These are phyloP conservation scores for Empis stercorea DNA, from an alignment of 2,888 invertebrate species.

Conservation along the genomic window DNA sequence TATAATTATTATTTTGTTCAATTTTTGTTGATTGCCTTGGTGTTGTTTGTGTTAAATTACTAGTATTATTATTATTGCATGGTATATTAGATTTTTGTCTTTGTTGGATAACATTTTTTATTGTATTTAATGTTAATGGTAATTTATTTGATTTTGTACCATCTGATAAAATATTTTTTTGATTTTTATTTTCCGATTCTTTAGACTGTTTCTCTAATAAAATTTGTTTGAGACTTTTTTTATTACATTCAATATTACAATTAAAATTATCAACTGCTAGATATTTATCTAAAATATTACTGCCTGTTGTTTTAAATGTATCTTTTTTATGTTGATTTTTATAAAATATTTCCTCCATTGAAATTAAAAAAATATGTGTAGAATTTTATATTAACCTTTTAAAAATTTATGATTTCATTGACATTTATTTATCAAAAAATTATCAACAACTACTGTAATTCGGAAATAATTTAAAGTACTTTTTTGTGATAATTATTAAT, in stretches of 20 bases:
- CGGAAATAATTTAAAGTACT: too few species aligned
- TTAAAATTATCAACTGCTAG: neutral
- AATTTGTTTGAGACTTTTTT: neutral
- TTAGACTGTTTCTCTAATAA: neutral
- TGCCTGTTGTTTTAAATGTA: neutral
- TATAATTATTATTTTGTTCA: too few species aligned
- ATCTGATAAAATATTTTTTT: neutral
- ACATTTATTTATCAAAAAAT: too few species aligned
- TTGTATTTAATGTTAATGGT: neutral
- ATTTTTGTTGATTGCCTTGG: too few species aligned
- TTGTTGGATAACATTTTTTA: too few species aligned
- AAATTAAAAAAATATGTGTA: neutral
- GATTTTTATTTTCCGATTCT: neutral
- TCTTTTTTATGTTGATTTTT: neutral
- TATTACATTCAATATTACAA: neutral
- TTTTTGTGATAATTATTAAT: too few species aligned
- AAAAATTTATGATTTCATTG: too few species aligned
- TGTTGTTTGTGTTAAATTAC: too few species aligned
- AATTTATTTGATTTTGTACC: neutral
- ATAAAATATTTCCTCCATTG: neutral
- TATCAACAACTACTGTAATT: too few species aligned
- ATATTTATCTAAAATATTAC: neutral
- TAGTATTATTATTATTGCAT: too few species aligned
- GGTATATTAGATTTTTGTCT: too few species aligned
- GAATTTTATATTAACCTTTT: too few species aligned